These are phyloP conservation scores for Idris sp. DNA, from an alignment of 1,140 invertebrate genomes.

Conservation along the genomic window DNA sequence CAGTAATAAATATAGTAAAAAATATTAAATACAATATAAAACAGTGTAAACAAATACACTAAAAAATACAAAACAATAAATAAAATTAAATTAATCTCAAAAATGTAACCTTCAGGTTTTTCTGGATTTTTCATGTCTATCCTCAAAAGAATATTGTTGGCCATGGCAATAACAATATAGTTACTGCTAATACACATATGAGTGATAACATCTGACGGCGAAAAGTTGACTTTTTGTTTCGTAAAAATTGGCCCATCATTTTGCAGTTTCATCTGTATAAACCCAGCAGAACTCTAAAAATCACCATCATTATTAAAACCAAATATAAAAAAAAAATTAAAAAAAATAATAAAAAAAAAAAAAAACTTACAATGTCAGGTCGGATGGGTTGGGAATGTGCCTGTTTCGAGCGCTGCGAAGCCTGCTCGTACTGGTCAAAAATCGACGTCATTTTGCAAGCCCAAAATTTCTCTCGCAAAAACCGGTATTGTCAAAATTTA, in stretches of 20 bases:
- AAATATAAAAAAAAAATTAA: no score
- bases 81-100: no score
- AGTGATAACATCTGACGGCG: constrained; percentile 86
- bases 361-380: constrained; percentile 76
- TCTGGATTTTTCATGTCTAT: constrained; percentile 90
- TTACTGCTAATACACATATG: constrained; percentile 90
- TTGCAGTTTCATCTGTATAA: constrained; percentile 84
- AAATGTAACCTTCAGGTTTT: constrained; percentile 89
- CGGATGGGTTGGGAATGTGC: constrained; percentile 70
- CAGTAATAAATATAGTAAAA: no score
- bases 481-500: no score
- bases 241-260: constrained; percentile 87
- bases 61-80: no score
- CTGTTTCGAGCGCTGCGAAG: constrained; percentile 80
- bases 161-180: constrained; percentile 89
- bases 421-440: constrained; percentile 88
- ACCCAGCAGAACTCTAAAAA: constrained; percentile 77
- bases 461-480: no score
- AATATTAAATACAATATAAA: no score
- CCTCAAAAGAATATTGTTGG: constrained; percentile 87
- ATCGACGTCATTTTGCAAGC: constrained; percentile 83
- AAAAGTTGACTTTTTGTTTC: constrained; percentile 87
- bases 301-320: no score
- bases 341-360: no score
- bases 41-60: no score